Conservation (phyloP, 2,797 vertebrate species). For the Clangula hyemalis region DNA sequence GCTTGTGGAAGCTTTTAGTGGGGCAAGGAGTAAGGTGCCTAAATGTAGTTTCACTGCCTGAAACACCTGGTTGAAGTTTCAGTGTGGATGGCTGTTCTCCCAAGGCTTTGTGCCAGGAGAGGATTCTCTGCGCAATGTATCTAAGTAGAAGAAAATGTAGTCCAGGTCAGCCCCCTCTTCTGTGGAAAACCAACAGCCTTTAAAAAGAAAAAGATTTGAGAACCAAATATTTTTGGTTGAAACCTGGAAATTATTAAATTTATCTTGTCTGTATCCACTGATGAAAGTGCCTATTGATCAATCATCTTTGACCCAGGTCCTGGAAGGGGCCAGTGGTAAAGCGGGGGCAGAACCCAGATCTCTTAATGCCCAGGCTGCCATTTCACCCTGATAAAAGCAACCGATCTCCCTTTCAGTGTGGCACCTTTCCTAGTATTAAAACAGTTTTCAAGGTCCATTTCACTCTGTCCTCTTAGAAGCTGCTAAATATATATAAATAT, state of each 20-base stretch:
- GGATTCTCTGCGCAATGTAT: background rate
- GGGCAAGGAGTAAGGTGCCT: background rate
- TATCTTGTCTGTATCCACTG: background rate
- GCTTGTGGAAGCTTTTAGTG: background rate
- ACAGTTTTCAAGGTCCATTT: background rate
- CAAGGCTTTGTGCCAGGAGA: background rate
- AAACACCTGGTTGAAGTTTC: background rate
- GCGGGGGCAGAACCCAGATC: background rate
- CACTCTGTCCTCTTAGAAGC: background rate
- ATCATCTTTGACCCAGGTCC: background rate
- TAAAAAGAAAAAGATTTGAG: background rate
- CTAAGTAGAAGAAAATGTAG: background rate
- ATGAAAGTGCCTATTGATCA: background rate
- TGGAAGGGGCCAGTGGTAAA: background rate
- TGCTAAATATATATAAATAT: background rate
- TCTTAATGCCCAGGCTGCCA: background rate
- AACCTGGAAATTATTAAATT: background rate
- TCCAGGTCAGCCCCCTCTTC: background rate
- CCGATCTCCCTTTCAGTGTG: background rate
- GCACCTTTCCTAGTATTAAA: background rate
- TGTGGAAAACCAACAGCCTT: background rate
- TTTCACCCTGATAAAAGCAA: background rate
- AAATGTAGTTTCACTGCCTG: background rate
- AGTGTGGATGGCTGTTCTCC: background rate
- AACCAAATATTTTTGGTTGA: background rate